Evolutionary conservation across 2,113 vertebrate species (phyloP), one percentile per base, ranked within the genome.

Genomic region (Pelecanus crispus): DNA sequence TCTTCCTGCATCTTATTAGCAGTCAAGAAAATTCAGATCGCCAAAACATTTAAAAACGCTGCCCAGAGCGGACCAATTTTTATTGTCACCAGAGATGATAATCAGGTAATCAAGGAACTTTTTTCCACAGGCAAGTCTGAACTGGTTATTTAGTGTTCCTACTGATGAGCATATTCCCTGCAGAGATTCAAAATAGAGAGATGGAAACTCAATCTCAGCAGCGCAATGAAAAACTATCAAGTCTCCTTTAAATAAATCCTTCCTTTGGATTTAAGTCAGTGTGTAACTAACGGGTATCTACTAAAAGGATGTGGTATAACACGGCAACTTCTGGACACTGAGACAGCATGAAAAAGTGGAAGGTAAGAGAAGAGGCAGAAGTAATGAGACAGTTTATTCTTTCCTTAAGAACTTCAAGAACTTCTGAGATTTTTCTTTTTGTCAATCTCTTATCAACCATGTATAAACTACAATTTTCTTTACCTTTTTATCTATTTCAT

Each of bases 1-100:
- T 84, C 49, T 85, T 94, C 52, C 73, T 85, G 52, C n/a, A 77
- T 88, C 66, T 89, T 90, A 96, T 82, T 91, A 97, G n/a, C 34
- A 83, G 58, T 52, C 50, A 85, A 70, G 73, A 93, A 80, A 90
- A 92, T 86, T 91, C 40, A 90, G 15, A 74, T 93, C 7, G 7
- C 15, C 85, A 94, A 79, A 89, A 66, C 45, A 89, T 49, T 89
- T 91, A 21, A 77, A 81, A 95, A 72, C 34, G 59, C 24, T 96
- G 80, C 82, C 68, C n/a, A 71, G 55, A 93, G 72, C 59, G 81
- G 55, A 74, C 10, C 26, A 42, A 50, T 70, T 84, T 77, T 88
- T 90, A 75, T 34, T 75, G 67, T 50, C 38, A 90, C 53, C 53
- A 80, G 59, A 96, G 22, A 85, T 28, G 38, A 74, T 87, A 70